These are phyloP conservation scores for Brachionus paranguensis DNA, from an alignment of 1,140 invertebrate genomes.

Conservation along the genomic window DNA sequence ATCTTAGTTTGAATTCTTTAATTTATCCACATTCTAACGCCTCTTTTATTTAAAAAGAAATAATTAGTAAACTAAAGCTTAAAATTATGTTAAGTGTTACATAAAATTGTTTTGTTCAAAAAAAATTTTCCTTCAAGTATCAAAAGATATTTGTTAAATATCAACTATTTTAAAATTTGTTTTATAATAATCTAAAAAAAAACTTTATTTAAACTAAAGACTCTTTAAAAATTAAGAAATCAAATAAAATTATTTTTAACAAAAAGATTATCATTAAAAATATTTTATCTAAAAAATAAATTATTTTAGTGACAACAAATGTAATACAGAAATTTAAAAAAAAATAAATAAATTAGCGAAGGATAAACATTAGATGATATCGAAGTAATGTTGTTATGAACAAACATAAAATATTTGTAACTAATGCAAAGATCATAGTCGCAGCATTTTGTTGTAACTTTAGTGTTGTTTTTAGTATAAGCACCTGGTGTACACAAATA, in stretches of 20 bases:
- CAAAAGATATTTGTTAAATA: neutral
- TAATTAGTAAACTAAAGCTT: neutral
- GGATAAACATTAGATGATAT: neutral
- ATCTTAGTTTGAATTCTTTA: neutral
- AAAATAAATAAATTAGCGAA: neutral
- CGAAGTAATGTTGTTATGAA: neutral
- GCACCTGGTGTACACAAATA: conserved; percentile 21
- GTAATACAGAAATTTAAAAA: neutral
- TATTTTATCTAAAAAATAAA: neutral
- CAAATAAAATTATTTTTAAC: neutral
- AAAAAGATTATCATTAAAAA: neutral
- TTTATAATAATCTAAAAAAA: neutral
- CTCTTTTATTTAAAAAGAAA: neutral
- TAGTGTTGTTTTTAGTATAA: neutral
- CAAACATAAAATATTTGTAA: neutral
- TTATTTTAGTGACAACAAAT: neutral
- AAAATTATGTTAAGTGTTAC: neutral
- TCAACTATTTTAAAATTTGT: neutral
- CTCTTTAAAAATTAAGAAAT: too few species aligned
- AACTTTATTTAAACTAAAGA: neutral
- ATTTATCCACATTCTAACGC: neutral
- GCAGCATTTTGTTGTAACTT: conserved; percentile 23
- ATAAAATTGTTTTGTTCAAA: neutral
- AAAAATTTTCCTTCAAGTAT: neutral
- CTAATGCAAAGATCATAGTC: conserved; percentile 14